These are phyloP conservation scores for Platichthys flesus DNA, from an alignment of 2,113 vertebrate species.

Conservation along the genomic window DNA sequence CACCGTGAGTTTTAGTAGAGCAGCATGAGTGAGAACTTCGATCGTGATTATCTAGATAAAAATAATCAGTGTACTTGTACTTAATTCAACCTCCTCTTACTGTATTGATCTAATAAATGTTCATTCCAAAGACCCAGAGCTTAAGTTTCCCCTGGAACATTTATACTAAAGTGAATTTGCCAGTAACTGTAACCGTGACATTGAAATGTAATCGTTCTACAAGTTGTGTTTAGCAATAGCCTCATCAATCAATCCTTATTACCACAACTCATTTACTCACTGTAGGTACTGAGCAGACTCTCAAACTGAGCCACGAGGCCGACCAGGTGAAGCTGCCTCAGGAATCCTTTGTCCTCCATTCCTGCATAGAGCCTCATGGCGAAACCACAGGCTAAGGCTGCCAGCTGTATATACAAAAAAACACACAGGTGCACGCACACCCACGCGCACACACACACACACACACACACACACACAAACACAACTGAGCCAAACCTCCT, in stretches of 20 bases:
- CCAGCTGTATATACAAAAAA: conserved; percentile 81
- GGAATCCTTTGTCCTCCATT: conserved; percentile 90
- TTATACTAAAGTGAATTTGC: neutral
- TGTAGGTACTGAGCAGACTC: conserved; percentile 97
- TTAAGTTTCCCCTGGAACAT: neutral
- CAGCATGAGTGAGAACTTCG: conserved; percentile 1
- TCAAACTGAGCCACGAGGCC: conserved; percentile 95
- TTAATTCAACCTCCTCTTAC: no score
- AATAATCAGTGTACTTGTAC: no score
- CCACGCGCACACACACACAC: neutral
- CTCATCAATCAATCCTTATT: neutral
- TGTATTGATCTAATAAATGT: no score
- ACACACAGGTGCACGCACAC: neutral
- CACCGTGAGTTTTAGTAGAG: no score
- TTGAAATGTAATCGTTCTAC: neutral
- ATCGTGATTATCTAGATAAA: neutral
- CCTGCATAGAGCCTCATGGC: conserved; percentile 92
- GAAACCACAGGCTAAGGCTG: conserved; percentile 94
- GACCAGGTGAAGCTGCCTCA: conserved; percentile 91
- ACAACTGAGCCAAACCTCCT: neutral
- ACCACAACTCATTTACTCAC: conserved; percentile 82
- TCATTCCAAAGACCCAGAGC: no score
- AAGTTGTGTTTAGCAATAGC: conserved; percentile 1
- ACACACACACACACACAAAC: conserved; percentile 14
- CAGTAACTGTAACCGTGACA: conserved; percentile 9